Conservation (phyloP, 2,888 invertebrate genomes). For the Hirtodrosophila duncani region DNA sequence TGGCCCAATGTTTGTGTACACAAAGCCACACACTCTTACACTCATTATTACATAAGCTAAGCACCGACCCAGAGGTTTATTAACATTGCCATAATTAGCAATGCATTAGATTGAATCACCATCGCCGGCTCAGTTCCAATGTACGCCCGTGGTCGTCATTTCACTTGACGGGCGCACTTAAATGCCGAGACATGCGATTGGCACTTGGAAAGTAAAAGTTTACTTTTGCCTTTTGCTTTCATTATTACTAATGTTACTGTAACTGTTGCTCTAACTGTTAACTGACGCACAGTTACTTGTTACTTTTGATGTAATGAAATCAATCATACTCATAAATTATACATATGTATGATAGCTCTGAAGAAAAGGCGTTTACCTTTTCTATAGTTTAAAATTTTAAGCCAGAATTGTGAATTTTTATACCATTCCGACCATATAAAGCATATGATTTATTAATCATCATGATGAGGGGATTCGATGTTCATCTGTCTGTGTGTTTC, state of each 20-base stretch:
- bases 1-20: too few relatives aligned
- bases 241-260: constrained; percentile 22
- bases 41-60: constrained; percentile 58
- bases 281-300: constrained; percentile 37
- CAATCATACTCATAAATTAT: constrained; percentile 62
- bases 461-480: too few relatives aligned
- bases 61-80: constrained; percentile 39
- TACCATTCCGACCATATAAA: too few relatives aligned
- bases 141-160: constrained; percentile 6
- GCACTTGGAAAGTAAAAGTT: constrained; percentile 60
- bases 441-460: too few relatives aligned
- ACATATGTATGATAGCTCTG: constrained; percentile 49
- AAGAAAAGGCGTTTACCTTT: background rate
- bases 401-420: too few relatives aligned
- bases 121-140: background rate
- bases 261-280: constrained; percentile 24
- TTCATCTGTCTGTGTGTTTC: too few relatives aligned
- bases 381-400: too few relatives aligned
- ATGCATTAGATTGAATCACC: constrained; percentile 11
- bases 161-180: constrained; percentile 11
- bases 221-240: constrained; percentile 29
- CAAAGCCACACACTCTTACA: background rate
- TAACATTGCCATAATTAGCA: constrained; percentile 50
- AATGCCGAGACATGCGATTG: constrained; percentile 19
- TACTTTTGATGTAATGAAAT: constrained; percentile 47